These are phyloP conservation scores for Montipora capitata DNA, from an alignment of 92 coral and sea anemone genomes.

Conservation along the genomic window DNA sequence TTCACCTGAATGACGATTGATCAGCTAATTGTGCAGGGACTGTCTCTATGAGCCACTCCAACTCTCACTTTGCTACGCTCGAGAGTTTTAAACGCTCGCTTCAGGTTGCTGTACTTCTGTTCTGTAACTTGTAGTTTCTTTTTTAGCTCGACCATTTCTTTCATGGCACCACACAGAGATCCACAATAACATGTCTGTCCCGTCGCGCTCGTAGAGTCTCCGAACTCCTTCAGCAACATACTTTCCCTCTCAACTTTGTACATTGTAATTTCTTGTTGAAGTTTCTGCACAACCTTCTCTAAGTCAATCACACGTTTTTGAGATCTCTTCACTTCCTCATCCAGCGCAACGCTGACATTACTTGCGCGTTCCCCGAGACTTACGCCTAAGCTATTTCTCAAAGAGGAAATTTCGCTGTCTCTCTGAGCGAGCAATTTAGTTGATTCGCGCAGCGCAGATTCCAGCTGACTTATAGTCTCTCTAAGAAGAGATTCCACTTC, in stretches of 20 bases:
- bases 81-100: slow-evolving; percentile 77
- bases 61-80: slow-evolving; percentile 85
- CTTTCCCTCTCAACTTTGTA: slow-evolving; percentile 71
- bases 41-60: slow-evolving; percentile 92
- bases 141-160: slow-evolving; percentile 92
- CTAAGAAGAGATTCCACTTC: slow-evolving; percentile 78
- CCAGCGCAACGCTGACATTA: slow-evolving; percentile 72
- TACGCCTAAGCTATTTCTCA: slow-evolving; percentile 84
- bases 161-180: slow-evolving; percentile 97
- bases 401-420: slow-evolving; percentile 83
- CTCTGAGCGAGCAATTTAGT: slow-evolving; percentile 85
- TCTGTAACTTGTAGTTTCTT: slow-evolving; percentile 92
- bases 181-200: slow-evolving; percentile 93
- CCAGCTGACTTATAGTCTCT: slow-evolving; percentile 90
- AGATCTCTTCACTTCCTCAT: slow-evolving; percentile 86
- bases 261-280: slow-evolving; percentile 80
- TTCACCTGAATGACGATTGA: not conserved
- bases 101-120: slow-evolving; percentile 84
- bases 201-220: slow-evolving; percentile 23
- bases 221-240: slow-evolving; percentile 27
- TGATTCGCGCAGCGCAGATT: slow-evolving; percentile 91
- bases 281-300: slow-evolving; percentile 86
- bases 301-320: slow-evolving; percentile 83
- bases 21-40: slow-evolving; percentile 89
- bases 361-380: slow-evolving; percentile 47